Base-by-base conservation (phyloP, 1,140 invertebrate species). In the Euura saliciscinereae region DNA sequence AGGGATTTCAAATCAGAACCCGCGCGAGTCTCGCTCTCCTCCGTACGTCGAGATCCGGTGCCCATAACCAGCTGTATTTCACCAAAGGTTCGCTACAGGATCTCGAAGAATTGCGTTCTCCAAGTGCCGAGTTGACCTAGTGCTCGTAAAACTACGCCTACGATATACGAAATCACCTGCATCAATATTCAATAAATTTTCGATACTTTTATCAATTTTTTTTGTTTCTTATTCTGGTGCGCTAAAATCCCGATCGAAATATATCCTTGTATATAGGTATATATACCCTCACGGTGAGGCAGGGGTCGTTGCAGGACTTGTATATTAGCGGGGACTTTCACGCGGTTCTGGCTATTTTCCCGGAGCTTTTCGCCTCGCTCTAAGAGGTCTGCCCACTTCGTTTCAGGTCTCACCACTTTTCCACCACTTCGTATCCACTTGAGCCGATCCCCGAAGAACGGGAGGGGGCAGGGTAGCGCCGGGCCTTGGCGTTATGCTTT, bases 321-420 rank as follows among this genome's bases (percentile, higher is more conserved):
- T 59, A 59, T 59, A 59, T 59, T 4, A 59, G 51, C 51, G 51
- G 51, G n/a, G 51, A 59, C 51, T 59, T 59, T 59, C 51, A 59
- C 51, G n/a, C n/a, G 51, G 51, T 59, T n/a, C 51, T 59, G 8
- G 51, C 51, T 59, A 59, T 59, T 59, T 59, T 59, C 51, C 51
- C 51, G 51, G 51, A n/a, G 28, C 28, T 3, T 59, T 59, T 59
- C 51, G 51, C 51, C 51, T 59, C 51, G 51, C 51, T 11, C 51
- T 59, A 59, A 59, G 51, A 59, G 51, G 51, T 59, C 51, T 59
- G 51, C 51, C 6, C 51, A 59, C 51, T 59, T 59, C 51, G 51
- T 59, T 59, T 59, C 51, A 59, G 51, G 8, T 59, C 51, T 59
- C 51, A 59, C 51, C 51, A 59, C 51, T 59, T 59, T 59, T 59